Evolutionary conservation across 2,888 invertebrate species (phyloP), one percentile per base, ranked within the genome.

Genomic region (Drosophila austrosaltans): DNA sequence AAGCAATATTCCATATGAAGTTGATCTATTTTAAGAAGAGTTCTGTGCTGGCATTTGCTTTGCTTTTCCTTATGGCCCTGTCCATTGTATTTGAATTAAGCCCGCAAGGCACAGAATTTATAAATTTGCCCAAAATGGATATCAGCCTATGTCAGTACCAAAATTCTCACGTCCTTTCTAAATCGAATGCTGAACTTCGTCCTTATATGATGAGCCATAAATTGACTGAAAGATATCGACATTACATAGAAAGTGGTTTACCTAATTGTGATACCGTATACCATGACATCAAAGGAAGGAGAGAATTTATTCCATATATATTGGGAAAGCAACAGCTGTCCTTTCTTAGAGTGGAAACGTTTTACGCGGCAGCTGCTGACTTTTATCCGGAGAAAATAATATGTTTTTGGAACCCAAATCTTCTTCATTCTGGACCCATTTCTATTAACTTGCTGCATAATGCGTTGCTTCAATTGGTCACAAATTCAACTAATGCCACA

Each of bases 391-490:
- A 69, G 10, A 2, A 4, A 5, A 65, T 62, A 1, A 7, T 53
- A 1, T 30, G 53, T 16, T 69, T n/a, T 30, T 72, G 69, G 69
- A 72, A 72, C 10, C 40, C 66, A 16, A 28, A 42, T 2, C 7
- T 66, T 7, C 0, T 42, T 8, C 72, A 72, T 30, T 22, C 72
- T 0, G 54, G 63, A 4, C 72, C 72, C 7, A 66, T 69, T 2
- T 44, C 69, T 0, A 22, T 72, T 0, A 69, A 69, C 36, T 40
- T 72, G 44, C 7, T 72, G n/a, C 72, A 72, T 22, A 69, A 72
- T 53, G 65, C 72, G 1, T 4, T 66, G 5, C 58, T 63, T 2
- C 39, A 28, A 6, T n/a, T 53, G 3, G 20, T 25, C 2, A 16
- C 62, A 2, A 60, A 58, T 1, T 7, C 16, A 1, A 1, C 10